Base-by-base conservation (phyloP, 2,888 invertebrate genomes). In the Synergus gifuensis region DNA sequence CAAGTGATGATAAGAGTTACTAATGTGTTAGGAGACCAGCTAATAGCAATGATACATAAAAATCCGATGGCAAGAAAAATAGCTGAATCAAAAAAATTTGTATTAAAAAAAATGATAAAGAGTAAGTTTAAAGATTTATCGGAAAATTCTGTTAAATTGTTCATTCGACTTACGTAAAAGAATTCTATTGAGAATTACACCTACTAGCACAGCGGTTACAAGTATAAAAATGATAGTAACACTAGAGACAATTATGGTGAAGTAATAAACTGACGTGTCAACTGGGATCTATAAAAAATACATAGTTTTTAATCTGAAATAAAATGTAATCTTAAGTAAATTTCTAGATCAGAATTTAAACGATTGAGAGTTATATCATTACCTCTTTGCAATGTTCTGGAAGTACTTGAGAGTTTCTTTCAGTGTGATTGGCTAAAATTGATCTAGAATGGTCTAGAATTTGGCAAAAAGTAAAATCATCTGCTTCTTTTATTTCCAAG, bases 391-490 rank as follows among this genome's bases (percentile, higher is more conserved):
- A 73, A 73, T 46, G 36, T 73, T 54, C 36, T 36, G 36, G 60
- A 1, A 54, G 14, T 54, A 49, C 73, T n/a, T 36, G 36, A 36
- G 54, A 36, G 54, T 36, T 73, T 22, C 22, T 36, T 11, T 9
- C 36, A n/a, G 73, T 73, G 9, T 54, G 28, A 49, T 73, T 73
- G n/a, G 73, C 73, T 7, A 73, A 36, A 54, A 73, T n/a, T 36
- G 54, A 28, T 2, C n/a, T 54, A n/a, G 54, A 36, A n/a, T 36
- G 49, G 5, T 73, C 73, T 11, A 92, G 76, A 44, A 91, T 89
- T 58, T 87, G 82, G 69, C 91, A 92, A 69, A 92, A 89, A 0
- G 89, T 89, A 2, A 85, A 84, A 63, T 85, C 44, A 58, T 89
- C 89, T 28, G 42, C 77, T 5, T 69, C 18, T 28, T 81, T 79